phyloP scores from a whole-genome alignment of 1,140 invertebrate genomes.

The Amyelois transitella region DNA sequence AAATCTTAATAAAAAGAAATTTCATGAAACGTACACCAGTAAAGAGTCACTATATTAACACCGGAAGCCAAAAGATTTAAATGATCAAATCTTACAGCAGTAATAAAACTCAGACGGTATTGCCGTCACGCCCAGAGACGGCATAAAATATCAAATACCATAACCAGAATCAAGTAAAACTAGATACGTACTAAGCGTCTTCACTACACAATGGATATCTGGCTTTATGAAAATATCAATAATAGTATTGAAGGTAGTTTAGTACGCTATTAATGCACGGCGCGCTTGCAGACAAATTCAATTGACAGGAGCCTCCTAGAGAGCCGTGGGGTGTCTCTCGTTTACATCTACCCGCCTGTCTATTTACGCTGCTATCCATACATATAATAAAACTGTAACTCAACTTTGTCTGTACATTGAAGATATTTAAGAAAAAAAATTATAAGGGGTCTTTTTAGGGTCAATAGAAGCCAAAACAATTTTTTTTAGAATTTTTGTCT shows the following conservation, averaged over 20 bases:
- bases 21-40: slow-evolving; percentile 1
- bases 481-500: too few species aligned
- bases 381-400: too few species aligned
- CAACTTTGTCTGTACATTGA: too few species aligned
- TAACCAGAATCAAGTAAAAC: slow-evolving; percentile 42
- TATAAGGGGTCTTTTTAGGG: too few species aligned
- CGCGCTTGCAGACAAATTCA: slow-evolving; percentile 71
- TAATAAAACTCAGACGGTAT: slow-evolving; percentile 28
- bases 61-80: slow-evolving; percentile 22
- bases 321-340: slow-evolving; percentile 49
- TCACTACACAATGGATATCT: slow-evolving; percentile 38
- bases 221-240: slow-evolving; percentile 58
- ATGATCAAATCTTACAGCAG: slow-evolving; percentile 23
- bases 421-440: too few species aligned
- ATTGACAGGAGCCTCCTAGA: slow-evolving; percentile 59
- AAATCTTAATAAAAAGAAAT: background rate
- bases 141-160: slow-evolving; percentile 41
- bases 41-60: slow-evolving; percentile 7
- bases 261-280: slow-evolving; percentile 58
- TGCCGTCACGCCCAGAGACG: slow-evolving; percentile 18
- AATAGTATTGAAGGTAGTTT: slow-evolving; percentile 56
- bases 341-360: slow-evolving; percentile 50
- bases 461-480: too few species aligned
- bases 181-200: slow-evolving; percentile 24
- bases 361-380: slow-evolving; percentile 62